A percentile compares a stretch with the other conserved stretches of the same genome.
These are phyloP conservation scores for Patella depressa DNA, from an alignment of 2,888 invertebrate genomes.

Conservation along the genomic window DNA sequence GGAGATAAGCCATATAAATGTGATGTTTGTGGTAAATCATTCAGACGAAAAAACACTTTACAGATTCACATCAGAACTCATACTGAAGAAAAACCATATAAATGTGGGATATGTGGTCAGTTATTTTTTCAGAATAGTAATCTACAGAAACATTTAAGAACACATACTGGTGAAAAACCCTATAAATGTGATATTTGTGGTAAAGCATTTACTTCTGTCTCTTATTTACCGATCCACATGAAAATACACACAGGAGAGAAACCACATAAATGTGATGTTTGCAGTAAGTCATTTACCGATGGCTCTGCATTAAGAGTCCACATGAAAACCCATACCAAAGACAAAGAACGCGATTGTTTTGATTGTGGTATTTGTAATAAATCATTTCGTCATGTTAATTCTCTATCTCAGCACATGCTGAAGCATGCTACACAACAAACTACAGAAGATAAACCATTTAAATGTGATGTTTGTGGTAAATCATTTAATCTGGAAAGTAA, in stretches of 20 bases:
- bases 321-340: not conserved
- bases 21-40: not conserved
- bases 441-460: too few species aligned
- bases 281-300: not conserved
- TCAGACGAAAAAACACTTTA: not conserved
- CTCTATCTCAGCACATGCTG: not conserved
- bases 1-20: not conserved
- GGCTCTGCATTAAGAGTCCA: not conserved
- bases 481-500: too few species aligned
- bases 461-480: too few species aligned
- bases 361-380: not conserved
- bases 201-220: not conserved
- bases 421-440: not conserved
- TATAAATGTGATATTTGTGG: constrained; percentile 8
- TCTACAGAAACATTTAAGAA: not conserved
- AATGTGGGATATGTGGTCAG: not conserved
- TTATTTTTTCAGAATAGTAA: not conserved
- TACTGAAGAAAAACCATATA: not conserved
- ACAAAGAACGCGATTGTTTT: not conserved
- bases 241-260: not conserved
- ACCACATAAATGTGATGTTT: not conserved
- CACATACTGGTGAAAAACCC: not conserved
- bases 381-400: not conserved
- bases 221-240: not conserved
- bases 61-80: not conserved